Base-by-base conservation (phyloP, 2,797 vertebrate species). In the Typhlichthys eigenmanni region DNA sequence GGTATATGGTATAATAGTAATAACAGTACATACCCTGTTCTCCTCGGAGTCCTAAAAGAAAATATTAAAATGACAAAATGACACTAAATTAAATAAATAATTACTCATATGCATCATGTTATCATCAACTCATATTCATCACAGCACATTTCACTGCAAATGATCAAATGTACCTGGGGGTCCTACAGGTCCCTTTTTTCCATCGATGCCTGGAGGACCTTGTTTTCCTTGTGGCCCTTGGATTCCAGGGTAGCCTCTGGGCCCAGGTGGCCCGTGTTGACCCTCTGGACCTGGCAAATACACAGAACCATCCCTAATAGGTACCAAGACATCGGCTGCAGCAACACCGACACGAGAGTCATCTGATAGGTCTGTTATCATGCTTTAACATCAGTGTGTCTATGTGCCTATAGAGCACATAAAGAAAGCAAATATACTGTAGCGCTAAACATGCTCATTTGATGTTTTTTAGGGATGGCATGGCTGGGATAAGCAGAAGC, bases 21-120 rank as follows among this genome's bases (percentile, higher is more conserved):
- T n/a, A 71, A 54, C 58, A 66, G 3, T 43, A 83, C 89, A 24
- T 88, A 95, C 95, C 95, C 83, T 91, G 82, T 88, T 95, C 94
- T 59, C 95, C 95, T 64, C 86, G 85, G 66, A 94, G 87, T 69
- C 95, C 95, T 95, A 82, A 8, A 80, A 74, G 10, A 13, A 5
- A 62, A 80, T 29, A 29, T 68, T 87, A 55, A 50, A 16, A 14
- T 17, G 48, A 49, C 14, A 49, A n/a, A 13, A 49, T 19, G 12
- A 49, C 8, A 52, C 14, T 10, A 5, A 52, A 16, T 17, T 8
- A 9, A 8, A 16, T 9, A 8, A 50, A 50, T 8, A 13, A n/a
- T 50, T 9, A 50, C 13, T 50, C 5, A 13, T 50, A 16, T n/a
- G 2, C 13, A 50, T 50, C 14, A 50, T 50, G 4, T 7, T n/a